Evolutionary conservation across 2,797 vertebrate species (phyloP), one percentile per base, ranked within the genome.

Genomic region (Sphenodon punctatus): DNA sequence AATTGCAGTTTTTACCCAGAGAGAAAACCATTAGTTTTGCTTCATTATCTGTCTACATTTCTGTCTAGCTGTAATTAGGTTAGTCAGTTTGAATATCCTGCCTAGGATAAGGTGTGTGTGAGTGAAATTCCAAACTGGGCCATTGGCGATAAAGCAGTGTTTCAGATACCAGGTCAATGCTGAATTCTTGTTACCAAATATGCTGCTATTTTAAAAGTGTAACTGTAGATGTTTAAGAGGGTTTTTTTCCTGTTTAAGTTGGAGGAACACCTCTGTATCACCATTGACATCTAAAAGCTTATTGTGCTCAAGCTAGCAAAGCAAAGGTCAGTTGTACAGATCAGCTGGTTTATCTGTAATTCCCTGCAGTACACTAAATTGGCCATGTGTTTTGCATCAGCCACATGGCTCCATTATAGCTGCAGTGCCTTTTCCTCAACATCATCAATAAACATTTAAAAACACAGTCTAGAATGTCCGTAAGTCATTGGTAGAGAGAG

Each of bases 291-390:
- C 53, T 42, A 77, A 71, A 80, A 83, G 41, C 61, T 88, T 76
- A 45, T 25, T 73, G 80, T 86, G 63, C 48, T 89, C 78, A 56
- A 61, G 73, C 79, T 85, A 79, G 75, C 80, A 82, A 81, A 84
- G 61, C 89, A 84, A 88, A 91, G 84, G 87, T 90, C 69, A 64
- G 23, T 80, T 84, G 46, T 80, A 74, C 67, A 88, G 64, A 80
- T 86, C 78, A 85, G 78, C 75, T 75, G 8, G 56, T 91, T 89
- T 90, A 88, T 92, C 82, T 87, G 53, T 86, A 89, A 85, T 88
- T 75, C 80, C 73, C 61, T 32, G 49, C 46, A 49, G 55, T 73
- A 79, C 80, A 87, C 9, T 83, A 80, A 90, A 90, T 88, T 78
- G 83, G 43, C 83, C 80, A 70, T 58, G 10, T 46, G 78, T 86